A percentile compares a stretch with the other conserved stretches of the same genome.
Evolutionary conservation across 1,140 invertebrate genomes (phyloP).

Genomic region (Drosophila sucinea): DNA sequence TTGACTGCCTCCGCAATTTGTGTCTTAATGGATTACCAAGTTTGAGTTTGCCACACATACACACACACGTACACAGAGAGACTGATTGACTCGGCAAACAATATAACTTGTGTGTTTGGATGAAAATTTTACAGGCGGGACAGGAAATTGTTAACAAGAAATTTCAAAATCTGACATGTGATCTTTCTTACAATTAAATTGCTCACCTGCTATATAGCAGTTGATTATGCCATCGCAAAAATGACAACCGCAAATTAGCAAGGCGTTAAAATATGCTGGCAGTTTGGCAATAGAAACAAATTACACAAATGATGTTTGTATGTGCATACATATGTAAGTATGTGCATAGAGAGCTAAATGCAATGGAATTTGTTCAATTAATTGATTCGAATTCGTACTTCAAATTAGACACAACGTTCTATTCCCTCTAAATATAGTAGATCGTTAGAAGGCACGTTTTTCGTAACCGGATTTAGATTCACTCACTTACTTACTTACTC

Average conservation of each 20-base stretch:
- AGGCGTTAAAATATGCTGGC: slow-evolving; percentile 8
- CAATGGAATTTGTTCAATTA: slow-evolving; percentile 5
- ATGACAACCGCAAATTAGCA: slow-evolving; percentile 4
- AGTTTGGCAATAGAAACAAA: not conserved
- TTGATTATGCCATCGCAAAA: not conserved
- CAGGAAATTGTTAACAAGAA: slow-evolving; percentile 12
- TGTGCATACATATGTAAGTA: too few relatives aligned
- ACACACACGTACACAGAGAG: not conserved
- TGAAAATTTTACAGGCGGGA: slow-evolving; percentile 4
- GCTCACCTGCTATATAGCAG: not conserved
- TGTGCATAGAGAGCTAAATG: not conserved
- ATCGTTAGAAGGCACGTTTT: not conserved
- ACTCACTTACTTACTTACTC: slow-evolving; percentile 12
- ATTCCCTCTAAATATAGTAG: not conserved
- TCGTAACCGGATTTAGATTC: slow-evolving; percentile 6
- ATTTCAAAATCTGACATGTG: slow-evolving; percentile 7
- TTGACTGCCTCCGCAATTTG: slow-evolving; percentile 4
- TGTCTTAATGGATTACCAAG: slow-evolving; percentile 6
- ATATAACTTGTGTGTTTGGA: not conserved
- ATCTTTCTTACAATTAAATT: not conserved
- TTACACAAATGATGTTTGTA: too few relatives aligned
- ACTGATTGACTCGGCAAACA: not conserved
- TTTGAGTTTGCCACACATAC: not conserved
- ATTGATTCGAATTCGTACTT: not conserved
- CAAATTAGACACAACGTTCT: not conserved